Evolutionary conservation across 2,888 invertebrate species (phyloP), one percentile per base, ranked within the genome.

Genomic region (Synergus laeviventris): DNA sequence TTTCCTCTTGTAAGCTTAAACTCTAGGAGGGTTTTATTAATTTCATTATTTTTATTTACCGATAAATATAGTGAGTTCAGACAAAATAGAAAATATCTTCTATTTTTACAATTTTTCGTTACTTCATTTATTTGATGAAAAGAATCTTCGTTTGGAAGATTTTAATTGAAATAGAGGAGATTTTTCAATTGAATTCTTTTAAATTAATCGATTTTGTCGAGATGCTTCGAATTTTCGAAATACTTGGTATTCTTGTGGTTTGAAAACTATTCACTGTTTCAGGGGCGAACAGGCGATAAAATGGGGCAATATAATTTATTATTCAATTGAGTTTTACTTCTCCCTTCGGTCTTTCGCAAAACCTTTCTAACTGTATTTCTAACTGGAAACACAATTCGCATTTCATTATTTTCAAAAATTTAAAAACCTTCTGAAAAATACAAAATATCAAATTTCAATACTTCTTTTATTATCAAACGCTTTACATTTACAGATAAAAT

Each of bases 291-390:
- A 31, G 42, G 31, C 66, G 42, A 70, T 70, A 49, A 70, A 49
- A 54, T 70, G 36, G 49, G 16, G 42, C 49, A 70, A 70, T 70
- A n/a, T 49, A 31, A 11, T 70, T 70, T 70, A 70, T 54, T 54
- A 36, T 54, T 54, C 36, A 11, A 70, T 70, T 36, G 31, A 49
- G 70, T 70, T 31, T 31, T 49, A 49, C 70, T 31, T n/a, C 0
- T 54, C 36, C 49, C 70, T 54, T 9, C 11, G 24, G 49, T n/a
- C 12, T 36, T 70, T 54, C 12, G 49, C 36, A 70, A 49, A 49
- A 70, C 49, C 49, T 70, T 70, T 49, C 12, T 5, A 70, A 11
- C 49, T 24, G 21, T n/a, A 45, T 9, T 49, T 54, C 11, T 9
- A 49, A 49, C 16, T n/a, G 36, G 36, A 36, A 70, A 70, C 18